Conservation (phyloP, 2,888 invertebrate species). For the Trachelus stipa region DNA sequence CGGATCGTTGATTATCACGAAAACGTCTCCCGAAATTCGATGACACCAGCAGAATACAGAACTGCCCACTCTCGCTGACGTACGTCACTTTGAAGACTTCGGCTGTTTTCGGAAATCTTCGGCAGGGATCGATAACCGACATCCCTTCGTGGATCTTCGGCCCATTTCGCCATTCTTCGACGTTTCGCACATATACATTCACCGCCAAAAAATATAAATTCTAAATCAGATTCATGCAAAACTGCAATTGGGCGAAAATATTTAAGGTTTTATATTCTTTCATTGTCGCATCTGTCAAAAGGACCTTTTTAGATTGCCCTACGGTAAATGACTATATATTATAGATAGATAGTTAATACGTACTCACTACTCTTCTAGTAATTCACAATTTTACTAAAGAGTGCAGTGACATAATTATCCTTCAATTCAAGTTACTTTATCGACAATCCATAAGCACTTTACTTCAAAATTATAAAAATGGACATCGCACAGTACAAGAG, state of each 20-base stretch:
- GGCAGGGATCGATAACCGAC: slow-evolving; percentile 54
- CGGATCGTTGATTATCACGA: slow-evolving; percentile 10
- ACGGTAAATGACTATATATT: background rate
- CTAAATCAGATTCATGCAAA: background rate
- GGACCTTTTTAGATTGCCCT: no score
- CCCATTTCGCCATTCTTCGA: slow-evolving; percentile 25
- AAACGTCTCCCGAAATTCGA: slow-evolving; percentile 3
- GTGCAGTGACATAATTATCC: background rate
- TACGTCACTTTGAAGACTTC: slow-evolving; percentile 44
- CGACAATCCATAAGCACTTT: background rate
- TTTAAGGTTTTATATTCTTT: background rate
- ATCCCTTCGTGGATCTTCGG: slow-evolving; percentile 35
- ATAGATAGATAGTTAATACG: background rate
- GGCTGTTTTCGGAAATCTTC: slow-evolving; percentile 49
- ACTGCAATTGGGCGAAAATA: background rate
- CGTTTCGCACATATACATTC: background rate
- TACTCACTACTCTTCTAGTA: background rate
- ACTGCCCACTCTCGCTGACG: slow-evolving; percentile 44
- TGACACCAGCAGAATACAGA: slow-evolving; percentile 18
- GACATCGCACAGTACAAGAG: background rate
- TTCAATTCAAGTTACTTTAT: background rate
- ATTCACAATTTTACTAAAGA: background rate
- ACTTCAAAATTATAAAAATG: background rate
- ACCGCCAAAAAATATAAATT: background rate
- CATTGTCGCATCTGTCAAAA: background rate